Evolutionary conservation across 2,113 vertebrate genomes (phyloP).

Genomic region (Leptodactylus fuscus): DNA sequence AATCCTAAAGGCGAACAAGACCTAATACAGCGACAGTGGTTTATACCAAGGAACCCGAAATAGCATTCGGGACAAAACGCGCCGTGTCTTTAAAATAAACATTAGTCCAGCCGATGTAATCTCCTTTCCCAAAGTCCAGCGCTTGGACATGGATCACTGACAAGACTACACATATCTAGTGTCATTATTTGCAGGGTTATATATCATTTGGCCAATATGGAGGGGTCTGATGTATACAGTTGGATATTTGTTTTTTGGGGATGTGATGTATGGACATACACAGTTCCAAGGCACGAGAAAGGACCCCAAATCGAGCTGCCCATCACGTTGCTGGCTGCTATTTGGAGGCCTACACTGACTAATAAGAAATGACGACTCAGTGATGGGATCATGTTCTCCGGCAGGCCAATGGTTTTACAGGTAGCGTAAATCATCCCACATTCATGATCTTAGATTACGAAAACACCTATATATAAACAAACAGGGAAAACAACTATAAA

Average conservation of each 20-base stretch:
- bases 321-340: slow-evolving; percentile 24
- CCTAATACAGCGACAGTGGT: background rate
- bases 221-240: background rate
- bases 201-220: background rate
- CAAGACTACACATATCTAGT: slow-evolving; percentile 25
- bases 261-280: background rate
- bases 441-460: background rate
- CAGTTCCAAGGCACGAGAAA: background rate
- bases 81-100: slow-evolving; percentile 38
- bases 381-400: slow-evolving; percentile 26
- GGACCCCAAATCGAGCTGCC: slow-evolving; percentile 7
- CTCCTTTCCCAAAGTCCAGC: slow-evolving; percentile 23
- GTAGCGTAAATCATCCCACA: background rate
- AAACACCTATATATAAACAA: background rate
- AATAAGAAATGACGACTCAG: slow-evolving; percentile 3
- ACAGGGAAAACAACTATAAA: background rate
- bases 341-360: slow-evolving; percentile 22
- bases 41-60: slow-evolving; percentile 1
- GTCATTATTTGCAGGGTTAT: background rate
- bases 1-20: background rate
- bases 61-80: background rate
- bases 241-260: too few relatives aligned
- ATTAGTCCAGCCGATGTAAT: slow-evolving; percentile 22
- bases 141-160: background rate
- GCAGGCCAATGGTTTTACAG: background rate